Conservation (phyloP, 35 echinoderm and acorn worm genomes). For the Amphiura filiformis region DNA sequence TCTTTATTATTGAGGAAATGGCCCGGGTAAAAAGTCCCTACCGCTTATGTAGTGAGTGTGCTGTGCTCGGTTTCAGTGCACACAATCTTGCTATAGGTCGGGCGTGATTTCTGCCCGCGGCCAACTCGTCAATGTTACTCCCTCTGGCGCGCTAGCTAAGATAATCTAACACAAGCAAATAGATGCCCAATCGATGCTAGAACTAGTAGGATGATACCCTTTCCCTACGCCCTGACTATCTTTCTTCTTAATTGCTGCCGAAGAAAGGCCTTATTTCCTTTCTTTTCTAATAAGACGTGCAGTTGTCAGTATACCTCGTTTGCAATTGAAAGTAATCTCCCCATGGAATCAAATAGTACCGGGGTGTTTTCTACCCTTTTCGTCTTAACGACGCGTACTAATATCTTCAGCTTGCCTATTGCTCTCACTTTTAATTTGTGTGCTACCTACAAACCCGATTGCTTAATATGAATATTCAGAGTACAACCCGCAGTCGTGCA, state of each 20-base stretch:
- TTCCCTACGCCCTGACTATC: neutral
- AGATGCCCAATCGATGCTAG: neutral
- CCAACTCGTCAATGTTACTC: neutral
- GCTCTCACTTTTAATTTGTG: neutral
- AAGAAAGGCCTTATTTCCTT: neutral
- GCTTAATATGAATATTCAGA: neutral
- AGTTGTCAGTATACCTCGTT: neutral
- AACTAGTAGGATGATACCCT: constrained; percentile 1
- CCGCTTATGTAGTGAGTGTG: neutral
- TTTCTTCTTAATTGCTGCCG: neutral
- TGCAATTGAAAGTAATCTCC: neutral
- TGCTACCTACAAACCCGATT: neutral
- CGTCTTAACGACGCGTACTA: neutral
- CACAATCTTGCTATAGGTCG: neutral
- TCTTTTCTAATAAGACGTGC: neutral
- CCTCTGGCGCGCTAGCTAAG: neutral
- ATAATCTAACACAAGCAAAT: constrained; percentile 11
- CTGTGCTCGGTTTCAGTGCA: neutral
- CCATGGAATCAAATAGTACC: too few relatives aligned
- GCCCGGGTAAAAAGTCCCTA: neutral
- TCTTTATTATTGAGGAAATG: constrained; percentile 3
- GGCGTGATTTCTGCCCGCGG: neutral
- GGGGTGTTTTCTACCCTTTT: too few relatives aligned
- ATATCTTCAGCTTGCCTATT: neutral
- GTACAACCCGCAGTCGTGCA: neutral